Evolutionary conservation across 1,140 invertebrate species (phyloP).

Genomic region (Agrilus planipennis): DNA sequence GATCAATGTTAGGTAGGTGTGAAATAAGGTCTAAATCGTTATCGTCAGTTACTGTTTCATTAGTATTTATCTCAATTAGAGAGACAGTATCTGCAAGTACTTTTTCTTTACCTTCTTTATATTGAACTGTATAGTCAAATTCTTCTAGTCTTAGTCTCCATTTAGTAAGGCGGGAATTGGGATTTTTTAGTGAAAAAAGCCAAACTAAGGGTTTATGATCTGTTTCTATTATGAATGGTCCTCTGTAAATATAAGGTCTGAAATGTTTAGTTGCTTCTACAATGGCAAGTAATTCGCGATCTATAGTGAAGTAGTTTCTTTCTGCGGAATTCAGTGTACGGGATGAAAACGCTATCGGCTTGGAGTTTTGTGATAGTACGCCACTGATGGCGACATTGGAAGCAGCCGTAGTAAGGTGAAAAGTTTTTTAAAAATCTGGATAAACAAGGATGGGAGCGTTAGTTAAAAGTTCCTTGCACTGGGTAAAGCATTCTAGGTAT

Average conservation of each 20-base stretch:
- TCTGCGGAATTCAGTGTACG: neutral
- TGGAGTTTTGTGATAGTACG: neutral
- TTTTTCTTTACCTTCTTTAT: no score
- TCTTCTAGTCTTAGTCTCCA: constrained; percentile 27
- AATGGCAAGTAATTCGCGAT: constrained; percentile 1
- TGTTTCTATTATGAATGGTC: constrained; percentile 25
- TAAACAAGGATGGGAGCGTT: constrained; percentile 9
- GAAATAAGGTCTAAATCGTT: no score
- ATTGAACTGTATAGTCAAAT: no score
- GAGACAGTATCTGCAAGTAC: no score
- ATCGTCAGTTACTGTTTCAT: no score
- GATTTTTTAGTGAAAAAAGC: constrained; percentile 27
- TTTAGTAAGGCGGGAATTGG: constrained; percentile 16
- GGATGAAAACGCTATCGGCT: neutral
- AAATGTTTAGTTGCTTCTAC: constrained; percentile 7
- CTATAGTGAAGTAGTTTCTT: constrained; percentile 5
- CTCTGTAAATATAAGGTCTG: constrained; percentile 4
- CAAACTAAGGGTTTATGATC: neutral
- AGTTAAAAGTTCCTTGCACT: constrained; percentile 13
- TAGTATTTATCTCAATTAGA: no score
- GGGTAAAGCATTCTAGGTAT: constrained; percentile 9
- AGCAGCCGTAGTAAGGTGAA: neutral
- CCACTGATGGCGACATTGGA: no score
- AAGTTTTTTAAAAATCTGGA: constrained; percentile 6
- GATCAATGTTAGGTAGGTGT: no score